Percentiles rank a stretch among this genome's conserved stretches.
These are phyloP conservation scores for Spicauda simplicius DNA, from an alignment of 2,888 invertebrate genomes.

Conservation along the genomic window DNA sequence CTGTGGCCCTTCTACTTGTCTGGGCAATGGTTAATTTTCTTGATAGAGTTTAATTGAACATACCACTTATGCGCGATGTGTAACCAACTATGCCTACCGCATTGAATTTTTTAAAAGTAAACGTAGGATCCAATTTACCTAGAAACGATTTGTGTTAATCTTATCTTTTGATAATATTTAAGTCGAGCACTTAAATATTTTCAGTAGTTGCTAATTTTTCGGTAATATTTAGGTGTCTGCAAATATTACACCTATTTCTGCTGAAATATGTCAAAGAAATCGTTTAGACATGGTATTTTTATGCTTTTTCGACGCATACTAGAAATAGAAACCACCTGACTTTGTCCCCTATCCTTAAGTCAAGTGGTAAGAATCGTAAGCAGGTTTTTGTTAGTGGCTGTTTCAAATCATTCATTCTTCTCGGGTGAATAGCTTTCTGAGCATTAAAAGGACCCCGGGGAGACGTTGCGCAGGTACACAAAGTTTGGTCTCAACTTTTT, in stretches of 20 bases:
- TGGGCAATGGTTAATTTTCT: constrained; percentile 13
- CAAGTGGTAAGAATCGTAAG: constrained; percentile 34
- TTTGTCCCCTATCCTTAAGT: constrained; percentile 17
- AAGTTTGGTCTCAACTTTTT: constrained; percentile 33
- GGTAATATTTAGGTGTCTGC: neutral
- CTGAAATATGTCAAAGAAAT: neutral
- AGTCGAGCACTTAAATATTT: neutral
- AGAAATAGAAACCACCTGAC: constrained; percentile 30
- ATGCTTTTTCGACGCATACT: neutral
- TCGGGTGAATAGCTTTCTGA: constrained; percentile 69
- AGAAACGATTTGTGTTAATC: neutral
- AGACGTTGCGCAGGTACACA: constrained; percentile 67
- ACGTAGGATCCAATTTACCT: neutral
- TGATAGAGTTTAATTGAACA: constrained; percentile 19
- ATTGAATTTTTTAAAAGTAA: neutral
- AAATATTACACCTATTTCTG: neutral
- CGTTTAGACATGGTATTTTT: neutral
- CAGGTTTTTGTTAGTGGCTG: constrained; percentile 48
- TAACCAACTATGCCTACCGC: neutral
- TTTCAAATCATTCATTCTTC: constrained; percentile 73
- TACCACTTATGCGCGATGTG: constrained; percentile 9
- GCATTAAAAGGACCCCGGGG: constrained; percentile 54
- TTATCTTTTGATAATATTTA: neutral
- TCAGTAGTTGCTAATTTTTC: too few relatives aligned
- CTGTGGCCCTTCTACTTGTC: constrained; percentile 5